Conservation (phyloP, 2,888 invertebrate genomes). For the Adelphocoris suturalis region DNA sequence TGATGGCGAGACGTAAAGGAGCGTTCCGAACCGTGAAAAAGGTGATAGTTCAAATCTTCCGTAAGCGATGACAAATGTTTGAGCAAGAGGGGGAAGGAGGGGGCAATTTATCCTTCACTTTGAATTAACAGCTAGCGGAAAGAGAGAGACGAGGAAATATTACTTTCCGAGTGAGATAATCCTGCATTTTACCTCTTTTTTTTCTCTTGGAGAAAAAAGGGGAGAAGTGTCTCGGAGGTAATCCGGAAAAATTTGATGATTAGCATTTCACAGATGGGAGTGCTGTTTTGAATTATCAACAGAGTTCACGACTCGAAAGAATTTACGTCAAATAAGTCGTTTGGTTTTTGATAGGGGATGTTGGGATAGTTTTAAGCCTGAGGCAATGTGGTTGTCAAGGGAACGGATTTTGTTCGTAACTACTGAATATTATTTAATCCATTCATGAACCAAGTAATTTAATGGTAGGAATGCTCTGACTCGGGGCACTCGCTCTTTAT, state of each 20-base stretch:
- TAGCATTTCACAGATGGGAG: neutral
- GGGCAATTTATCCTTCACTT: conserved; percentile 35
- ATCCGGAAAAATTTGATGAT: neutral
- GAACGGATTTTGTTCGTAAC: too few species aligned
- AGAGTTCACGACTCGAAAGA: too few species aligned
- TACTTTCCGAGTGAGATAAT: conserved; percentile 27
- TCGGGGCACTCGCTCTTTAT: too few species aligned
- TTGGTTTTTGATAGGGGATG: too few species aligned
- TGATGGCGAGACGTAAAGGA: conserved; percentile 17
- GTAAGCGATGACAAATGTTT: conserved; percentile 22
- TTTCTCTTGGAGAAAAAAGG: neutral
- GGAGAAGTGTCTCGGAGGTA: neutral
- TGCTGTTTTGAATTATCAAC: too few species aligned
- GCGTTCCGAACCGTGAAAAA: conserved; percentile 26
- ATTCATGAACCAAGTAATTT: too few species aligned
- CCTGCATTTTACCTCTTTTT: neutral
- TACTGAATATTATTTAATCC: too few species aligned
- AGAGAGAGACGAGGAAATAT: conserved; percentile 29
- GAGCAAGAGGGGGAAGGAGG: neutral
- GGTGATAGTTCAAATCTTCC: conserved; percentile 36
- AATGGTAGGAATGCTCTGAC: too few species aligned
- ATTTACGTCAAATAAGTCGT: too few species aligned
- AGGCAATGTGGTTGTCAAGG: too few species aligned
- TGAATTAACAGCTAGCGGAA: conserved; percentile 36
- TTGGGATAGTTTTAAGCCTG: too few species aligned